These are phyloP conservation scores for Prosopocoilus inquinatus DNA, from an alignment of 2,888 invertebrate species.

Conservation along the genomic window DNA sequence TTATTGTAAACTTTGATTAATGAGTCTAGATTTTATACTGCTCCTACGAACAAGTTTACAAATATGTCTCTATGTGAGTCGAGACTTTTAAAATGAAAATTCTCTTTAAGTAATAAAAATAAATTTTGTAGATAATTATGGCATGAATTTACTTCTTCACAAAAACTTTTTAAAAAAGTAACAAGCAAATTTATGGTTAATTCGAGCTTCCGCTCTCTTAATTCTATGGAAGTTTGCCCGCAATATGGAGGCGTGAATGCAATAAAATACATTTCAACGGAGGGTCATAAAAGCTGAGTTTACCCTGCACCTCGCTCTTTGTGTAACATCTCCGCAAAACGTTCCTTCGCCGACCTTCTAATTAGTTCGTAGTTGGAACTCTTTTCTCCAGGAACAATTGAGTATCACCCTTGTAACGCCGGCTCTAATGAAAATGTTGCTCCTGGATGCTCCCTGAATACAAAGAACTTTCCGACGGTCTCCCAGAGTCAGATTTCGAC, in stretches of 20 bases:
- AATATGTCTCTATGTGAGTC: too few species aligned
- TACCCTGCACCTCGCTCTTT: background rate
- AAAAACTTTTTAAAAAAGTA: too few species aligned
- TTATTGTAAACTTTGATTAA: too few species aligned
- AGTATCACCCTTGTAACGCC: background rate
- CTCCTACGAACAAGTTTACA: too few species aligned
- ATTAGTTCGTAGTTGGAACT: background rate
- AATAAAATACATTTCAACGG: conserved; percentile 1
- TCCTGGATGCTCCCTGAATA: conserved; percentile 20
- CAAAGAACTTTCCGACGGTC: conserved; percentile 19
- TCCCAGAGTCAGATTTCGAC: too few species aligned
- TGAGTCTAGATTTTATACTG: too few species aligned
- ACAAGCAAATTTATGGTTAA: background rate
- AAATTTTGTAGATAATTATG: too few species aligned
- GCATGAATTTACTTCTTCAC: too few species aligned
- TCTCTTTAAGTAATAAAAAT: too few species aligned
- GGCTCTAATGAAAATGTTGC: conserved; percentile 27
- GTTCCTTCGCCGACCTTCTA: background rate
- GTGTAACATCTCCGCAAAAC: background rate
- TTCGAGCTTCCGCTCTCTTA: background rate
- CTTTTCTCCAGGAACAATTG: background rate
- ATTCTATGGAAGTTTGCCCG: background rate
- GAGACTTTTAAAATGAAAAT: too few species aligned
- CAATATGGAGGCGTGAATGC: background rate
- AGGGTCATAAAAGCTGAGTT: conserved; percentile 2